Base-by-base conservation (phyloP, 2,797 vertebrate species). In the Danionella dracula region DNA sequence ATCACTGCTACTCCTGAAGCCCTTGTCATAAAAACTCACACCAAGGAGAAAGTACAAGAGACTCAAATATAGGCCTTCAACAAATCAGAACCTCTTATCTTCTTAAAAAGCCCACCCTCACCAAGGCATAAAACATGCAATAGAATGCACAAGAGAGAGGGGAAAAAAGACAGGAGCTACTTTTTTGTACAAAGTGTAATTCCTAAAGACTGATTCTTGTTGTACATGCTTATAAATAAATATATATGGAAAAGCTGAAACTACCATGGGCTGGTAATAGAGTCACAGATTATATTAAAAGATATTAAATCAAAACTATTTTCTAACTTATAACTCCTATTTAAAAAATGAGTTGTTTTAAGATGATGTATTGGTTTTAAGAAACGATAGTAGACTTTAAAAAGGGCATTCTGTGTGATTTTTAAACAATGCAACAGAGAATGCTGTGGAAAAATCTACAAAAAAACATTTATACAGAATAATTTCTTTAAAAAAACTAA, bases 1-100 rank as follows among this genome's bases (percentile, higher is more conserved):
- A 89, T 93, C 79, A 86, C 87, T 68, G 75, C 85, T 48, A 84
- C 93, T 81, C 84, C 93, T 21, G 94, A 97, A 83, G 93, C 94
- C 82, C 95, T 90, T 75, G 82, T 92, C 80, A 92, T 97, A 86
- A 96, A 96, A 89, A 94, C 94, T 90, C 94, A 97, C 76, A 86
- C 90, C 78, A 98, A 98, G 92, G 95, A 99, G 78, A 98, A 96
- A 82, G 95, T 98, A 79, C 96, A 99, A 91, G 96, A 98, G 86
- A 98, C 96, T 79, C 96, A 98, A 85, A 98, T 98, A 83, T 98
- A 90, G 90, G 57, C 27, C 67, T 44, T 57, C 46, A 63, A 62
- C 61, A 42, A 63, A 51, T 53, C 34, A 29, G n/a, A 65, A 51
- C 11, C 70, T 61, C 59, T 65, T 21, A 58, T 38, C 59, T 20